These are phyloP conservation scores for Baccha elongata DNA, from an alignment of 2,888 invertebrate species.

Conservation along the genomic window DNA sequence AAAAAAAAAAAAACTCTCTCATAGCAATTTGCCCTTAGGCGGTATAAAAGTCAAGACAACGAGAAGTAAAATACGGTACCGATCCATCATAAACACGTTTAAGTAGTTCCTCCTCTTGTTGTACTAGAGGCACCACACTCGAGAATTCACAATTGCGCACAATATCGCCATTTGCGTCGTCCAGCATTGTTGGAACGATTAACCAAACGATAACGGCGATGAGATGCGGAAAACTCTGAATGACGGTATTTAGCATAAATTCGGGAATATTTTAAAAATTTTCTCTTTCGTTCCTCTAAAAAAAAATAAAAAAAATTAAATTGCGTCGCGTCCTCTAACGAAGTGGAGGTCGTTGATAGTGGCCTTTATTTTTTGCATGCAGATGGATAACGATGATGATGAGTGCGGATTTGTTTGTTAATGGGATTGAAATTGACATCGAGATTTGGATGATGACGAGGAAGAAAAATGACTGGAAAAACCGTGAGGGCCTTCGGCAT, in stretches of 20 bases:
- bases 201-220: constrained; percentile 46
- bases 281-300: not conserved
- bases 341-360: not conserved
- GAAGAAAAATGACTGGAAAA: constrained; percentile 21
- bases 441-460: constrained; percentile 23
- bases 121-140: constrained; percentile 23
- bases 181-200: constrained; percentile 13
- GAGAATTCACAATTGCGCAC: constrained; percentile 24
- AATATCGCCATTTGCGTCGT: constrained; percentile 26
- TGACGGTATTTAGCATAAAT: constrained; percentile 58
- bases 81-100: constrained; percentile 67
- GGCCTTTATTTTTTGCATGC: not conserved
- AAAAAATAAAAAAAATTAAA: not conserved
- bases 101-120: constrained; percentile 35
- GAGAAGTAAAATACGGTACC: constrained; percentile 39
- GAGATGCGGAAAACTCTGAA: constrained; percentile 58
- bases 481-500: constrained; percentile 39
- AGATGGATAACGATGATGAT: constrained; percentile 29
- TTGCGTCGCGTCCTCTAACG: not conserved
- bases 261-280: constrained; percentile 23
- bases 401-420: constrained; percentile 46
- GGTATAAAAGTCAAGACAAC: not conserved
- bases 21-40: constrained; percentile 57
- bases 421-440: constrained; percentile 47
- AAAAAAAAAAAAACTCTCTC: constrained; percentile 31